A percentile compares a stretch with the other conserved stretches of the same genome.
phyloP scores from a whole-genome alignment of 2,888 invertebrate genomes.

The Bugulina stolonifera region DNA sequence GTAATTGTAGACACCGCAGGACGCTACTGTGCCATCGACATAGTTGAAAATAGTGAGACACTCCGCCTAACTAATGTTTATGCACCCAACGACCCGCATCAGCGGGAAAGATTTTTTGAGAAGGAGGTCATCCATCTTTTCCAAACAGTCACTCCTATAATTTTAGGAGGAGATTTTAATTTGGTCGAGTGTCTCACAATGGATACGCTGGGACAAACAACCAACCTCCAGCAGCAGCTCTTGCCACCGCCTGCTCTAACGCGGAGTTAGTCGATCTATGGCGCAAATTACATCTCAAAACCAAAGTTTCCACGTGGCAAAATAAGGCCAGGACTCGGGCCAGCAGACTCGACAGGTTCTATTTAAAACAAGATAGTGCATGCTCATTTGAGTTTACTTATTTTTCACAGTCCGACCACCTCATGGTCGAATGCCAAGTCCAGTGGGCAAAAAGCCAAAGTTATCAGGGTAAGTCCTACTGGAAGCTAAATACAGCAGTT shows the following conservation, averaged over 20 bases:
- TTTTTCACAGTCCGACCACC: conserved; percentile 1
- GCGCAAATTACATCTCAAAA: not conserved
- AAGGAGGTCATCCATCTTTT: not conserved
- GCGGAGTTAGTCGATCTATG: not conserved
- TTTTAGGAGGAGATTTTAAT: not conserved
- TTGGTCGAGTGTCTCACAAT: not conserved
- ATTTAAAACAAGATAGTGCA: not conserved
- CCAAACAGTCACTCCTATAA: not conserved
- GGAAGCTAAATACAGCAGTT: not conserved
- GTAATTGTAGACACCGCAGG: not conserved
- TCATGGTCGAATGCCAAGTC: not conserved
- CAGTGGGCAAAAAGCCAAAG: not conserved
- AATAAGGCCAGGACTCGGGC: not conserved
- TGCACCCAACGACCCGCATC: not conserved
- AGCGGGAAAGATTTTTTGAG: not conserved
- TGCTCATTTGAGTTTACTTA: too few relatives aligned
- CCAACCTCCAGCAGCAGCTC: not conserved
- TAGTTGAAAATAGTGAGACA: not conserved
- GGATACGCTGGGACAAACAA: not conserved
- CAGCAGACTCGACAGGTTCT: conserved; percentile 6
- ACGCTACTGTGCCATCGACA: not conserved
- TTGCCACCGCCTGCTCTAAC: not conserved
- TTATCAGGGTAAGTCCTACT: not conserved
- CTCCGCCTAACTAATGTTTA: not conserved
- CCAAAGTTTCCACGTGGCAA: not conserved